phyloP scores from a whole-genome alignment of 2,888 invertebrate genomes.

The Pilophorus perplexus region DNA sequence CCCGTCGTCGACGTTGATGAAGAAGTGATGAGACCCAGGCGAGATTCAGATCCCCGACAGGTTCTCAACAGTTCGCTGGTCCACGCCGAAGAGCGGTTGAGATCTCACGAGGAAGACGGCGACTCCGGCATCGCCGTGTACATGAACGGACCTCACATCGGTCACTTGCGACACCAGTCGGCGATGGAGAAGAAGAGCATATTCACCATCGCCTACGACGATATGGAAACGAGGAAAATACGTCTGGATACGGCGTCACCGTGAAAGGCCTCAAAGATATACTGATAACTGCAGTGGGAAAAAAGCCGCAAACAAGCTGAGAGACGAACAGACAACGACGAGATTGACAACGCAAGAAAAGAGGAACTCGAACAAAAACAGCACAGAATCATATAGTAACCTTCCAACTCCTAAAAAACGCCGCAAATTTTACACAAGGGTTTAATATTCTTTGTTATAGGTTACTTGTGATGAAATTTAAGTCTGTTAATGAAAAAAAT shows the following conservation, averaged over 20 bases:
- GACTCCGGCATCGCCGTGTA: constrained; percentile 78
- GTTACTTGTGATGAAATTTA: too few species aligned
- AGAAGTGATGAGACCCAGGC: constrained; percentile 11
- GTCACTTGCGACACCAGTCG: constrained; percentile 52
- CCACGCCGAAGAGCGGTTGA: background rate
- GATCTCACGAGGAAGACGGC: constrained; percentile 49
- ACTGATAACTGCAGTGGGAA: too few species aligned
- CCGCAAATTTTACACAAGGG: too few species aligned
- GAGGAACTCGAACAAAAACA: too few species aligned
- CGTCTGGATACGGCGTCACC: constrained; percentile 72
- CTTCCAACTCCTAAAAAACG: too few species aligned
- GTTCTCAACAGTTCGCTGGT: background rate
- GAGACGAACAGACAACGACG: too few species aligned
- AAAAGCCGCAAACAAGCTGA: too few species aligned
- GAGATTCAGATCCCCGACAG: background rate
- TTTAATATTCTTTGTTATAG: too few species aligned
- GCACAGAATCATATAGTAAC: too few species aligned
- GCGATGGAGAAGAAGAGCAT: constrained; percentile 82
- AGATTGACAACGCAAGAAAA: too few species aligned
- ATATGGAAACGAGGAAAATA: constrained; percentile 80
- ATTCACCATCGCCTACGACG: constrained; percentile 89
- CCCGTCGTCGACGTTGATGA: constrained; percentile 30
- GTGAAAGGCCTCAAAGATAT: too few species aligned
- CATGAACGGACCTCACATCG: constrained; percentile 23
- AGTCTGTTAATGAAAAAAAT: too few species aligned